Evolutionary conservation across 1,140 invertebrate genomes (phyloP).

Genomic region (Calliopsis andreniformis): DNA sequence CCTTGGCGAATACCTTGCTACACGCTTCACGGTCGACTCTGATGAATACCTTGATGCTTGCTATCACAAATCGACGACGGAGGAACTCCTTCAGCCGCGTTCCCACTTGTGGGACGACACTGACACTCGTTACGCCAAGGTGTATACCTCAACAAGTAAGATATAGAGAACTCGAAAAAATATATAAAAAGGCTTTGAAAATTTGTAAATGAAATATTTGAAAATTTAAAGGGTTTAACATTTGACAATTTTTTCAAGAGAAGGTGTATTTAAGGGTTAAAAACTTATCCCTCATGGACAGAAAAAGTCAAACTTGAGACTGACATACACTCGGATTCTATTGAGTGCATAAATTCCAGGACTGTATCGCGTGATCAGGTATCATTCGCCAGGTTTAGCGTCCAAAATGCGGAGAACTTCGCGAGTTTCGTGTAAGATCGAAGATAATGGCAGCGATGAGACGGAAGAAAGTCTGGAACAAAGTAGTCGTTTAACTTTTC

Average conservation of each 20-base stretch:
- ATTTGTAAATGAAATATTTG: no score
- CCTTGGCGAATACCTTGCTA: background rate
- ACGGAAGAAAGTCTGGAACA: conserved; percentile 5
- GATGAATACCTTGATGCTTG: conserved; percentile 14
- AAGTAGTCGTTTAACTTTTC: background rate
- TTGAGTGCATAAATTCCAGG: conserved; percentile 16
- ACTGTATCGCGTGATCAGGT: conserved; percentile 29
- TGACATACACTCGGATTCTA: conserved; percentile 1
- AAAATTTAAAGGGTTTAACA: no score
- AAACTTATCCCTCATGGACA: no score
- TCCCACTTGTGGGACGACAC: no score
- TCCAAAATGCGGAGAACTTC: conserved; percentile 5
- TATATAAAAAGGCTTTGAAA: no score
- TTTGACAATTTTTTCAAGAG: no score
- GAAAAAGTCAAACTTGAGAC: no score
- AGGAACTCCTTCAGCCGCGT: background rate
- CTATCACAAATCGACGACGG: conserved; percentile 9
- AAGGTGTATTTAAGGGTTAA: no score
- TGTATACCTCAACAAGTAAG: no score
- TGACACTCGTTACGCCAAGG: no score
- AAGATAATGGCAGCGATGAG: conserved; percentile 46
- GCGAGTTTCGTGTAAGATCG: conserved; percentile 45
- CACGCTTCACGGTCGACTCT: conserved; percentile 11
- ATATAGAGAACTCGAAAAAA: no score
- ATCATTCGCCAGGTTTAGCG: conserved; percentile 2